phyloP scores from a whole-genome alignment of 2,888 invertebrate genomes.

The Tholera decimalis region DNA sequence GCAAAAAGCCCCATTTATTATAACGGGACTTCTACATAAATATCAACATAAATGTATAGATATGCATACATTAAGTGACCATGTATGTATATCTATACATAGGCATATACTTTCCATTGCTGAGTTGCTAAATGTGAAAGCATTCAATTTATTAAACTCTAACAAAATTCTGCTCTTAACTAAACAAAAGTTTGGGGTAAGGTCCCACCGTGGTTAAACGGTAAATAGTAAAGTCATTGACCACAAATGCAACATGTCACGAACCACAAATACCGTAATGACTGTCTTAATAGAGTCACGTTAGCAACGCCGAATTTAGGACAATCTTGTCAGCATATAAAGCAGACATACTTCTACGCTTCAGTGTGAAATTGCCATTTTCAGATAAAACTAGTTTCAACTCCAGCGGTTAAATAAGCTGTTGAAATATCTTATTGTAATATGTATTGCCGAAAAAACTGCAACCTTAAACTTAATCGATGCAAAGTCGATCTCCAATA shows the following conservation, averaged over 20 bases:
- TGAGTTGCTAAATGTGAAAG: slow-evolving; percentile 36
- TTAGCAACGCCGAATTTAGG: slow-evolving; percentile 74
- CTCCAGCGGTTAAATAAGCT: slow-evolving; percentile 27
- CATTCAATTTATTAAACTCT: slow-evolving; percentile 39
- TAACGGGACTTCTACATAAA: slow-evolving; percentile 38
- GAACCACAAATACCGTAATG: slow-evolving; percentile 80
- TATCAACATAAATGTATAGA: slow-evolving; percentile 42
- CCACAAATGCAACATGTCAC: slow-evolving; percentile 79
- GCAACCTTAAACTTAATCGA: slow-evolving; percentile 59
- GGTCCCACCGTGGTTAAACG: slow-evolving; percentile 73
- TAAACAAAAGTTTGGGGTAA: slow-evolving; percentile 70
- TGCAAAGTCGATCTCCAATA: slow-evolving; percentile 50
- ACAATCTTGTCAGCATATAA: slow-evolving; percentile 64
- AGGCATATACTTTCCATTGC: slow-evolving; percentile 30
- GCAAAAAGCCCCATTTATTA: slow-evolving; percentile 38
- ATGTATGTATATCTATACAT: slow-evolving; percentile 35
- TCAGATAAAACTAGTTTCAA: slow-evolving; percentile 35
- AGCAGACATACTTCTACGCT: slow-evolving; percentile 37
- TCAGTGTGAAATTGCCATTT: slow-evolving; percentile 37
- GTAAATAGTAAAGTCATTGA: slow-evolving; percentile 84
- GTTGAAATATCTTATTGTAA: slow-evolving; percentile 38
- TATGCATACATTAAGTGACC: slow-evolving; percentile 36
- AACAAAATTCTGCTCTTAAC: slow-evolving; percentile 57
- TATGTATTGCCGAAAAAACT: slow-evolving; percentile 46
- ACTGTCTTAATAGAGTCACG: slow-evolving; percentile 75